Percentiles rank a stretch among this genome's conserved stretches.
phyloP scores from a whole-genome alignment of 2,797 vertebrate genomes.

The Menidia menidia region DNA sequence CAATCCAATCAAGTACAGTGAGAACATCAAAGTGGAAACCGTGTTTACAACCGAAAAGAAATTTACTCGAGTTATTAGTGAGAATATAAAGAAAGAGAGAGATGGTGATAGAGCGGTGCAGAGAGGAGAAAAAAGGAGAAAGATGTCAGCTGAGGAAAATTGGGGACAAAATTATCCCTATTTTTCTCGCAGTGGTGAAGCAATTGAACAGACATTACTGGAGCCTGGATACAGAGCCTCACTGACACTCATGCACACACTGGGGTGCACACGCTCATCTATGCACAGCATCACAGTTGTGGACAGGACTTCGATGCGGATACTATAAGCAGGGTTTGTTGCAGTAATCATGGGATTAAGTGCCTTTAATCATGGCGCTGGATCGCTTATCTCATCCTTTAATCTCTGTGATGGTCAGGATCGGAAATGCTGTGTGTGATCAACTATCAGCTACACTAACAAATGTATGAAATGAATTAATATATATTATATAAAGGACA shows the following conservation, averaged over 20 bases:
- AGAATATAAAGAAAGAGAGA: slow-evolving; percentile 3
- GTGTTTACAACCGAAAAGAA: slow-evolving; percentile 52
- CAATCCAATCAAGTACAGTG: slow-evolving; percentile 25
- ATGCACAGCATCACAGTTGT: slow-evolving; percentile 23
- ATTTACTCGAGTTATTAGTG: slow-evolving; percentile 19
- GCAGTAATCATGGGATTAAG: slow-evolving; percentile 60
- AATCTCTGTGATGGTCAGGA: slow-evolving; percentile 56
- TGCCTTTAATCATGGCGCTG: slow-evolving; percentile 55
- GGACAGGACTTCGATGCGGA: slow-evolving; percentile 33
- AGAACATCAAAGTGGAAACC: slow-evolving; percentile 27
- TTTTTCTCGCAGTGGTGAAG: slow-evolving; percentile 44
- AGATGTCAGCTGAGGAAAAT: slow-evolving; percentile 55
- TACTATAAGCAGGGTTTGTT: slow-evolving; percentile 22
- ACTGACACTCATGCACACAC: slow-evolving; percentile 9
- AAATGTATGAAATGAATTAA: too few relatives aligned
- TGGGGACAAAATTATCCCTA: slow-evolving; percentile 49
- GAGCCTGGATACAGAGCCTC: slow-evolving; percentile 1
- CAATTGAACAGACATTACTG: slow-evolving; percentile 41
- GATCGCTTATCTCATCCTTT: slow-evolving; percentile 57
- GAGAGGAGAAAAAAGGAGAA: slow-evolving; percentile 1
- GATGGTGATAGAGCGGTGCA: background rate
- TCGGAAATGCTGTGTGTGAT: slow-evolving; percentile 25
- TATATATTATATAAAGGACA: background rate
- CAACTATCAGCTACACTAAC: slow-evolving; percentile 3
- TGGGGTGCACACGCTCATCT: slow-evolving; percentile 9